A percentile compares a stretch with the other conserved stretches of the same genome.
phyloP scores from a whole-genome alignment of 2,888 invertebrate genomes.

The Copidosoma aretas region DNA sequence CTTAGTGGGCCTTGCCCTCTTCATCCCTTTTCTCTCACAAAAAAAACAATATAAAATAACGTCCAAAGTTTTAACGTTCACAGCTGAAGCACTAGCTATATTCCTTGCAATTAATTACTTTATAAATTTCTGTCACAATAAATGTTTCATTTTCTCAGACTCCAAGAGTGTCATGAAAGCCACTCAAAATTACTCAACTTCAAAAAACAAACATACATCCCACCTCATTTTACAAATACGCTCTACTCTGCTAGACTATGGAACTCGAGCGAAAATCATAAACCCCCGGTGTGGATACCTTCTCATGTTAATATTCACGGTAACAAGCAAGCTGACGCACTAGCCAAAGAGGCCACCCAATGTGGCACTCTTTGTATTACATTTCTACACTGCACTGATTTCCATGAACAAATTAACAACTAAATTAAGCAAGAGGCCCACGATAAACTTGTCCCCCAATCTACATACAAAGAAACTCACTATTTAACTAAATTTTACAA shows the following conservation, averaged over 20 bases:
- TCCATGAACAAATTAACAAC: background rate
- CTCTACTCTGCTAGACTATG: background rate
- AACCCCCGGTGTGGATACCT: background rate
- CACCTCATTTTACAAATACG: background rate
- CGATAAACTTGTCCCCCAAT: background rate
- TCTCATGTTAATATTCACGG: background rate
- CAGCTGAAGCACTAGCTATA: conserved; percentile 1
- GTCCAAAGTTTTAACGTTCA: background rate
- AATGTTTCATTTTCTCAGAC: conserved; percentile 7
- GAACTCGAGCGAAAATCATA: background rate
- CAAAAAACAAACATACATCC: background rate
- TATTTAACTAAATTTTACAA: background rate
- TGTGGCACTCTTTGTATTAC: background rate
- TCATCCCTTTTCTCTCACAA: too few species aligned
- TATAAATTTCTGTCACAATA: background rate
- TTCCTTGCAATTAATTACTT: background rate
- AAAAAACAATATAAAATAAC: background rate
- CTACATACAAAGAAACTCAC: background rate
- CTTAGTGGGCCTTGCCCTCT: background rate
- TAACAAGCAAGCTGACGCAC: background rate
- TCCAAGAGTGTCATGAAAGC: background rate
- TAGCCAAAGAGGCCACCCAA: background rate
- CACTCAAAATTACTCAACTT: too few species aligned
- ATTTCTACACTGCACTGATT: background rate
- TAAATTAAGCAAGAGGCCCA: background rate